These are phyloP conservation scores for Channa argus DNA, from an alignment of 2,113 vertebrate species.

Conservation along the genomic window DNA sequence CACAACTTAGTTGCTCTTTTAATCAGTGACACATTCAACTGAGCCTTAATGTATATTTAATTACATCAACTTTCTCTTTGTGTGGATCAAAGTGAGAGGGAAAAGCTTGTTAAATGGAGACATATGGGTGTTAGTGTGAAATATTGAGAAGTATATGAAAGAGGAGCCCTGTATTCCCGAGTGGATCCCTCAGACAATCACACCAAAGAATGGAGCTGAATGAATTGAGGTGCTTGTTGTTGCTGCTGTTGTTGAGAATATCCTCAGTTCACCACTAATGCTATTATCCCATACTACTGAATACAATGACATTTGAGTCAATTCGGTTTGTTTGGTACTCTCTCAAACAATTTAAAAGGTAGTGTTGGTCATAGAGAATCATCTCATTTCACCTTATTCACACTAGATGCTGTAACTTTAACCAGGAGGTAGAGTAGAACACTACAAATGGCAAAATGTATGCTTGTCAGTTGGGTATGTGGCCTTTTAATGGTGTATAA, in stretches of 20 bases:
- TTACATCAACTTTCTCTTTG: conserved; percentile 57
- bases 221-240: conserved; percentile 50
- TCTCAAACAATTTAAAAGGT: conserved; percentile 59
- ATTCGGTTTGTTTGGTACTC: conserved; percentile 61
- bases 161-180: conserved; percentile 53
- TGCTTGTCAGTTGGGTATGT: too few relatives aligned
- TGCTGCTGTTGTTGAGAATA: conserved; percentile 42
- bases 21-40: conserved; percentile 74
- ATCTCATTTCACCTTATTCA: conserved; percentile 51
- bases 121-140: conserved; percentile 64
- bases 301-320: conserved; percentile 60
- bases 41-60: conserved; percentile 73
- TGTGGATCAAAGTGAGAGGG: conserved; percentile 42
- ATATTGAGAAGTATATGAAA: conserved; percentile 67
- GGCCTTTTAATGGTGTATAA: too few relatives aligned
- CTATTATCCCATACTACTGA: conserved; percentile 60
- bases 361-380: conserved; percentile 40
- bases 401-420: not conserved
- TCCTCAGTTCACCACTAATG: conserved; percentile 56
- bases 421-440: too few relatives aligned
- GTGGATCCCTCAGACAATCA: conserved; percentile 53
- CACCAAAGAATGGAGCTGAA: conserved; percentile 27
- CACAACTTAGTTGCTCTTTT: conserved; percentile 64
- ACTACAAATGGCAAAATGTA: too few relatives aligned
- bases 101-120: conserved; percentile 61